These are phyloP conservation scores for Diplodus puntazzo DNA, from an alignment of 2,797 vertebrate genomes.

Conservation along the genomic window DNA sequence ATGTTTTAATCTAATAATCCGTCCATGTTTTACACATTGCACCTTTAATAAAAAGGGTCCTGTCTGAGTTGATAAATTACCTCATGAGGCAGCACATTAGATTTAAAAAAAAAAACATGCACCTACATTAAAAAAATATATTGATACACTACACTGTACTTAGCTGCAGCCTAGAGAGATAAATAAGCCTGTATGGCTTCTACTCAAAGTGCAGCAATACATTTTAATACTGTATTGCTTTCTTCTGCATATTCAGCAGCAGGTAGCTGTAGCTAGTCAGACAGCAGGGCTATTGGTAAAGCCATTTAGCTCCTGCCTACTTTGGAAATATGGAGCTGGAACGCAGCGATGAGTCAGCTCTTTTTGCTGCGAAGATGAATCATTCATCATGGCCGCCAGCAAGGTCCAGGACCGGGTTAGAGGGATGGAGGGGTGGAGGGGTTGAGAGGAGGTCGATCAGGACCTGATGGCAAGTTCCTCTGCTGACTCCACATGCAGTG, in stretches of 20 bases:
- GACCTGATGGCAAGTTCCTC: constrained; percentile 77
- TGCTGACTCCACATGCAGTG: constrained; percentile 73
- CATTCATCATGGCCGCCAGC: constrained; percentile 83
- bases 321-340: constrained; percentile 77
- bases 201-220: constrained; percentile 18
- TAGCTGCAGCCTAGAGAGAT: constrained; percentile 14
- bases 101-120: constrained; percentile 7
- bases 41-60: too few relatives aligned
- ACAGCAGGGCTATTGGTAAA: constrained; percentile 64
- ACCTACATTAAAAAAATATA: constrained; percentile 3
- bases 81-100: background rate
- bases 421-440: constrained; percentile 40
- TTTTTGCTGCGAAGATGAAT: constrained; percentile 79
- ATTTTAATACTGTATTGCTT: constrained; percentile 31
- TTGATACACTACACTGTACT: constrained; percentile 24
- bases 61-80: too few relatives aligned
- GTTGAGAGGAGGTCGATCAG: constrained; percentile 71
- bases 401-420: constrained; percentile 64
- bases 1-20: too few relatives aligned
- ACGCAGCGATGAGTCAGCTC: constrained; percentile 80
- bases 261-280: constrained; percentile 47
- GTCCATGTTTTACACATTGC: too few relatives aligned
- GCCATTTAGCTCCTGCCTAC: constrained; percentile 73
- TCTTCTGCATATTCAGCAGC: constrained; percentile 62
- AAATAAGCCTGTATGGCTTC: constrained; percentile 17